Evolutionary conservation across 2,888 invertebrate species (phyloP).

Genomic region (Dasysyrphus albostriatus): DNA sequence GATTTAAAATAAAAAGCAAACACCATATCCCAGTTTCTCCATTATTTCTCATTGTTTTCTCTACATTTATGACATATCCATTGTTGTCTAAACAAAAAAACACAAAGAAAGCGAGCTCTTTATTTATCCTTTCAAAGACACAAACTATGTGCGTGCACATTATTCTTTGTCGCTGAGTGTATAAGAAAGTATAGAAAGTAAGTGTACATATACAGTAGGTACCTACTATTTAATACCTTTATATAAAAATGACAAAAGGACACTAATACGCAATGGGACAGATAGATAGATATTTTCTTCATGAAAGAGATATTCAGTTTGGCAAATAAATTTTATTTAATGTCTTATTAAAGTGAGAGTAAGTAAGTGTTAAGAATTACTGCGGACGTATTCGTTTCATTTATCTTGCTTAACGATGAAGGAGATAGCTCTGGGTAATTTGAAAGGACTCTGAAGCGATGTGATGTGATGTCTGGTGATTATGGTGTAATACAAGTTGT

Average conservation of each 20-base stretch:
- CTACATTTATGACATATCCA: background rate
- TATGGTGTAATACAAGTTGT: slow-evolving; percentile 55
- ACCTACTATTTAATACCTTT: slow-evolving; percentile 1
- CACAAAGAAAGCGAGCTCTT: background rate
- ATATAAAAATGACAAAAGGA: slow-evolving; percentile 60
- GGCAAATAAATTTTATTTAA: slow-evolving; percentile 74
- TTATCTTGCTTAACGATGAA: slow-evolving; percentile 73
- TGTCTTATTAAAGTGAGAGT: slow-evolving; percentile 75
- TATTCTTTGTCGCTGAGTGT: slow-evolving; percentile 50
- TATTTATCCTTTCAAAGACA: background rate
- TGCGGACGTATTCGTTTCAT: slow-evolving; percentile 68
- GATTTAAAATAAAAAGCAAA: background rate
- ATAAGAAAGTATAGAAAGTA: background rate
- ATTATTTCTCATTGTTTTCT: background rate
- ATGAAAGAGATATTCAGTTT: slow-evolving; percentile 69
- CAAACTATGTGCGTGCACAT: slow-evolving; percentile 9
- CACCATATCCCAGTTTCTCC: background rate
- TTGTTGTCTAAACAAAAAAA: slow-evolving; percentile 14
- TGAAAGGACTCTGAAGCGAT: slow-evolving; percentile 9
- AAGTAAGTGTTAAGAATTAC: slow-evolving; percentile 73
- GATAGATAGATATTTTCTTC: slow-evolving; percentile 43
- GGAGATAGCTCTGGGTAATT: slow-evolving; percentile 65
- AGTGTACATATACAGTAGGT: background rate
- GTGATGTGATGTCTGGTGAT: slow-evolving; percentile 37
- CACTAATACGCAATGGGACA: slow-evolving; percentile 48